Evolutionary conservation across 2,888 invertebrate genomes (phyloP).

Genomic region (Limnephilus auricula): DNA sequence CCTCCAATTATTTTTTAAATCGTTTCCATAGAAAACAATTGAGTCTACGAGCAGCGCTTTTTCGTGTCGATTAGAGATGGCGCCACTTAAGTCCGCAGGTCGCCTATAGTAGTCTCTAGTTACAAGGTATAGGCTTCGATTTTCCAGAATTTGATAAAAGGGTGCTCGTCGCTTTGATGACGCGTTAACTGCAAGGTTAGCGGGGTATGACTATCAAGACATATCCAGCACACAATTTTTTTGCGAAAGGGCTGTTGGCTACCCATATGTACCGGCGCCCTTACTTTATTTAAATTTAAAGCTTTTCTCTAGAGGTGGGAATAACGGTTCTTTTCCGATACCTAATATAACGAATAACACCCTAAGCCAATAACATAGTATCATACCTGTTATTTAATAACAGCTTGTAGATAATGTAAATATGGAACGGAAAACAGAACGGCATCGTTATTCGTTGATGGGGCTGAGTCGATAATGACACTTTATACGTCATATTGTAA

Average conservation of each 20-base stretch:
- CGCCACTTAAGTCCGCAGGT: background rate
- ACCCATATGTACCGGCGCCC: conserved; percentile 84
- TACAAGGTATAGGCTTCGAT: background rate
- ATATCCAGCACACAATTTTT: conserved; percentile 92
- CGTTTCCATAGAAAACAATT: no score
- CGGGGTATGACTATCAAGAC: conserved; percentile 92
- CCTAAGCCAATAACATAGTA: no score
- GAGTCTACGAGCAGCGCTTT: background rate
- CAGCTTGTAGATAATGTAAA: no score
- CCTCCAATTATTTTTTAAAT: no score
- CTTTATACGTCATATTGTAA: no score
- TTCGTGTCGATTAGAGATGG: background rate
- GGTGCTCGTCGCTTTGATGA: conserved; percentile 86
- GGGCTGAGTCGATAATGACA: no score
- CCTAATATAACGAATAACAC: no score
- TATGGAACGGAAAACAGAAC: no score
- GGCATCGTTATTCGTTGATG: no score
- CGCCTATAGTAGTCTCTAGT: background rate
- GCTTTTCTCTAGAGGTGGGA: no score
- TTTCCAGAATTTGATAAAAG: conserved; percentile 74
- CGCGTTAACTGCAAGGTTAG: conserved; percentile 78
- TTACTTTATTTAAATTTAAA: conserved; percentile 66
- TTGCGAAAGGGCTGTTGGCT: conserved; percentile 83
- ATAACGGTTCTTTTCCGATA: no score
- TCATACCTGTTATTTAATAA: no score